These are phyloP conservation scores for Alsophila aescularia DNA, from an alignment of 2,888 invertebrate species.

Conservation along the genomic window DNA sequence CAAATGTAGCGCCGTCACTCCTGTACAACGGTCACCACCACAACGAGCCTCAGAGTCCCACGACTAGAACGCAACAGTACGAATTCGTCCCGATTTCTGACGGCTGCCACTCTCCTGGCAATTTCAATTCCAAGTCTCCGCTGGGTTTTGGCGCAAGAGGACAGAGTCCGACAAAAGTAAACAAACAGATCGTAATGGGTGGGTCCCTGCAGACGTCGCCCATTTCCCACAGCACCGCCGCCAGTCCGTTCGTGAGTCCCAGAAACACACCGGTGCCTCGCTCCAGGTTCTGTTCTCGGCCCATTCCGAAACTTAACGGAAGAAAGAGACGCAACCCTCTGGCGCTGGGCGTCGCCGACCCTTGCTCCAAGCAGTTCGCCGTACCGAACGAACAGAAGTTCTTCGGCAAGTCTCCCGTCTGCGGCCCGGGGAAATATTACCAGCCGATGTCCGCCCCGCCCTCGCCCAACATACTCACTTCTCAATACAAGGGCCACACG, in stretches of 20 bases:
- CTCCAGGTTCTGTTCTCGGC: constrained; percentile 84
- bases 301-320: constrained; percentile 73
- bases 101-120: constrained; percentile 87
- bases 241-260: constrained; percentile 93
- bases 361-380: constrained; percentile 69
- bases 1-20: constrained; percentile 52
- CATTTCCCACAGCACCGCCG: constrained; percentile 87
- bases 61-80: constrained; percentile 90
- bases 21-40: constrained; percentile 70
- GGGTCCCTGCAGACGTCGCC: constrained; percentile 77
- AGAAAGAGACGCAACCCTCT: constrained; percentile 68
- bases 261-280: constrained; percentile 89
- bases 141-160: constrained; percentile 67
- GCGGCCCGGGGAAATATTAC: constrained; percentile 67
- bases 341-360: constrained; percentile 62
- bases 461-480: constrained; percentile 84
- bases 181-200: constrained; percentile 66
- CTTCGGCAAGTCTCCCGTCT: constrained; percentile 58
- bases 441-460: constrained; percentile 88
- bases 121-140: constrained; percentile 76
- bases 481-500: constrained; percentile 79
- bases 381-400: constrained; percentile 78
- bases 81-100: constrained; percentile 95
- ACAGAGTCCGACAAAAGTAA: constrained; percentile 69
- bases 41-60: constrained; percentile 89